Evolutionary conservation across 2,888 invertebrate species (phyloP), one percentile per base, ranked within the genome.

Genomic region (Protodeltote pygarga): DNA sequence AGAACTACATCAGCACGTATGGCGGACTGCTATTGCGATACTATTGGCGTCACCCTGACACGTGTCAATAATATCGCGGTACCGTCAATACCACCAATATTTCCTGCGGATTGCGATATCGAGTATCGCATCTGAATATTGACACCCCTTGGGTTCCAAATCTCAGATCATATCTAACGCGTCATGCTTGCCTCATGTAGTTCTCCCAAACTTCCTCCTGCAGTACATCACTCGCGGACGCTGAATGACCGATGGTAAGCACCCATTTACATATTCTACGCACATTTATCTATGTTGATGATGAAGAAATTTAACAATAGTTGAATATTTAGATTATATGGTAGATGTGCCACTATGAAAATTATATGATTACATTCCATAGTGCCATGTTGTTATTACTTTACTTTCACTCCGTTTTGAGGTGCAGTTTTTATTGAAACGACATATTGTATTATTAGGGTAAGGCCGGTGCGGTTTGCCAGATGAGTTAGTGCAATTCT

Each of bases 351-450:
- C 85, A 83, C 87, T 87, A 86, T 86, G 87, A 83, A 80, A 85
- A 83, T 85, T 83, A 87, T 89, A 89, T 88, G 88, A 88, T 87
- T 78, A 80, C 85, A 85, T 82, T 83, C 81, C 89, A 86, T 88
- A 85, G 89, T 87, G 88, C 77, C 87, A 82, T 85, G 46, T 77
- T 77, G 77, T 82, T 63, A 71, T 72, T 49, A 62, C 40, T 55
- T 57, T 35, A 41, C 13, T 29, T 34, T 38, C 37, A 50, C 47
- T 45, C 27, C 24, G 60, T 65, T 49, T 57, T 50, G 62, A 57
- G 53, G 52, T 68, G 13, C 38, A 45, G 16, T 39, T 42, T 48
- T 57, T 50, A 46, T 53, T 61, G 69, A 44, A 46, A 39, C 32
- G 13, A 14, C 16, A n/a, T 16, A 5, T 17, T 10, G 14, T 8